phyloP scores from a whole-genome alignment of 2,113 vertebrate species.

The Pedetes capensis region DNA sequence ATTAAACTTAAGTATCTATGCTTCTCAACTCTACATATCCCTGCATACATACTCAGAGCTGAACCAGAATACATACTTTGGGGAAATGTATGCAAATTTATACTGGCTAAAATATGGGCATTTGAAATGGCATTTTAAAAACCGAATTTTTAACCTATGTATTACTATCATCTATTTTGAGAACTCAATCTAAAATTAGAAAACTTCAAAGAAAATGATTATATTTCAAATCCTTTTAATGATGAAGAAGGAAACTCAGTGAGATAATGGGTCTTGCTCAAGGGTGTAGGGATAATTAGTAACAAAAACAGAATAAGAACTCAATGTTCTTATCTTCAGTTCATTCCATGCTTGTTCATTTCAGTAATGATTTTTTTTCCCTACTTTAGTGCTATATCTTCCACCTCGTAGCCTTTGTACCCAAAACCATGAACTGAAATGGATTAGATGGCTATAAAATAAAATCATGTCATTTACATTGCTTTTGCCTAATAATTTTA shows the following conservation, averaged over 20 bases:
- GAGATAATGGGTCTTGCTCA: not conserved
- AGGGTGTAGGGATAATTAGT: not conserved
- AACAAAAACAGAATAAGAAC: not conserved
- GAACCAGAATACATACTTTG: not conserved
- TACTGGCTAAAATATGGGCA: not conserved
- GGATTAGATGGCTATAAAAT: not conserved
- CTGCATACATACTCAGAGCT: not conserved
- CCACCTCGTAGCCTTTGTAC: not conserved
- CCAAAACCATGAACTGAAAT: not conserved
- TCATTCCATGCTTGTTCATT: not conserved
- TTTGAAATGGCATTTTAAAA: constrained; percentile 39
- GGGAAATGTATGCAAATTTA: constrained; percentile 9
- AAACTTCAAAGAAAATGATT: not conserved
- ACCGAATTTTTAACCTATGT: constrained; percentile 9
- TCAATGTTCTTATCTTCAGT: not conserved
- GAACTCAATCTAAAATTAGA: not conserved
- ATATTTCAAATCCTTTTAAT: not conserved
- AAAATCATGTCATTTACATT: not conserved
- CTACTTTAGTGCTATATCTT: not conserved
- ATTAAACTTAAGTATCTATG: not conserved
- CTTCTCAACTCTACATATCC: not conserved
- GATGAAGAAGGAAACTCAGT: not conserved
- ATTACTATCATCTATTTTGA: not conserved
- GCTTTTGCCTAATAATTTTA: not conserved
- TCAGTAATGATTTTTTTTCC: not conserved